phyloP scores from a whole-genome alignment of 2,113 vertebrate species.

The Chloropsis hardwickii region DNA sequence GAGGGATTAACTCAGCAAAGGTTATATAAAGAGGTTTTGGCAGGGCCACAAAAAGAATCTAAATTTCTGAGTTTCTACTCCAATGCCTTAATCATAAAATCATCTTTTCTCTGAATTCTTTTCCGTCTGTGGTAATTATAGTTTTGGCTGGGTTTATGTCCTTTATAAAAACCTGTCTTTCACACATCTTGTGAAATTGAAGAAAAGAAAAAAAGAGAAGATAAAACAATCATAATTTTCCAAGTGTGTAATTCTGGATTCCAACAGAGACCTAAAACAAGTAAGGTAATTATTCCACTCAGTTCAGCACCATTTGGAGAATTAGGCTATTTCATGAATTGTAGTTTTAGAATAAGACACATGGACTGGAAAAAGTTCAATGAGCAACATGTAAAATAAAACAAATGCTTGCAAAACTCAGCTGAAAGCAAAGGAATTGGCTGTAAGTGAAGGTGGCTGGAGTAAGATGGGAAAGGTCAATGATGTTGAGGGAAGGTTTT shows the following conservation, averaged over 20 bases:
- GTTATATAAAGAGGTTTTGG: constrained; percentile 11
- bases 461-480: neutral
- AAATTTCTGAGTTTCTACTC: constrained; percentile 20
- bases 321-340: constrained; percentile 41
- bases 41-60: constrained; percentile 3
- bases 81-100: constrained; percentile 24
- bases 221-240: constrained; percentile 65
- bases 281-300: constrained; percentile 66
- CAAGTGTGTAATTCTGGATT: constrained; percentile 58
- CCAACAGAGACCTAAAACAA: constrained; percentile 49
- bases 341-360: constrained; percentile 53
- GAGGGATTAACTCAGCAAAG: neutral
- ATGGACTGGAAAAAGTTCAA: constrained; percentile 52
- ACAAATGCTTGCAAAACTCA: neutral
- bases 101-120: neutral
- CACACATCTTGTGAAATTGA: neutral
- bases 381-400: neutral
- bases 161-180: constrained; percentile 44
- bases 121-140: constrained; percentile 11
- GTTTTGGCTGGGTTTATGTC: constrained; percentile 20
- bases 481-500: neutral
- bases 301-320: constrained; percentile 50
- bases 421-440: neutral
- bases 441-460: neutral
- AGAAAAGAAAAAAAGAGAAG: neutral